Evolutionary conservation across 1,140 invertebrate species (phyloP).

Genomic region (Philotrypesis tridentata): DNA sequence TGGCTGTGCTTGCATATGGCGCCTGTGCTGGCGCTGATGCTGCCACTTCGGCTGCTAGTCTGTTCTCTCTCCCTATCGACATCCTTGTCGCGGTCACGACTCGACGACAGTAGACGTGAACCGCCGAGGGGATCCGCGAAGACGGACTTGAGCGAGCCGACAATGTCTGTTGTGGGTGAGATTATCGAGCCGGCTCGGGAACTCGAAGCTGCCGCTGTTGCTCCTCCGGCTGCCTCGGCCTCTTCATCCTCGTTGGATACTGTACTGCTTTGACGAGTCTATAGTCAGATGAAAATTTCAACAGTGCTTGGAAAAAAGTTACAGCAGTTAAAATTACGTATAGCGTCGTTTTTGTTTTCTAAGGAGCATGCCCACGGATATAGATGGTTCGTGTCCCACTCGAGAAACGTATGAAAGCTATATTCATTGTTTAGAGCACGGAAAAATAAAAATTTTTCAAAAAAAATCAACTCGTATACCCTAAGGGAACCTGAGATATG

Average conservation of each 20-base stretch:
- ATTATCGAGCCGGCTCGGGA: conserved; percentile 43
- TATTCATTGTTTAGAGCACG: too few relatives aligned
- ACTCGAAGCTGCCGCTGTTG: conserved; percentile 52
- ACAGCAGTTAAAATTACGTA: too few relatives aligned
- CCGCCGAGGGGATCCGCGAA: conserved; percentile 50
- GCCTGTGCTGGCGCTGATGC: background rate
- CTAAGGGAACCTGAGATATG: too few relatives aligned
- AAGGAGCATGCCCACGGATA: too few relatives aligned
- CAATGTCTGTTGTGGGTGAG: conserved; percentile 52
- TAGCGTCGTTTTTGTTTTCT: too few relatives aligned
- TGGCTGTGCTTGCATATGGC: background rate
- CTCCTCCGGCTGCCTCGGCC: conserved; percentile 56
- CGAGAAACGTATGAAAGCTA: too few relatives aligned
- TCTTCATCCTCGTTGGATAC: conserved; percentile 61
- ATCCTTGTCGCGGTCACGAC: conserved; percentile 39
- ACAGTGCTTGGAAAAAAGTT: too few relatives aligned
- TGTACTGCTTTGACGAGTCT: conserved; percentile 70
- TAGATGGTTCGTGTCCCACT: too few relatives aligned
- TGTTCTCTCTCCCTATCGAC: conserved; percentile 38
- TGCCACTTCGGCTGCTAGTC: background rate
- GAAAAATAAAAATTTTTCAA: too few relatives aligned
- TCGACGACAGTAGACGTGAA: conserved; percentile 45
- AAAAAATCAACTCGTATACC: too few relatives aligned
- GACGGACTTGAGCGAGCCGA: conserved; percentile 52
- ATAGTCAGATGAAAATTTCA: conserved; percentile 41